These are phyloP conservation scores for Aphelinus certus DNA, from an alignment of 1,140 invertebrate species.

Conservation along the genomic window DNA sequence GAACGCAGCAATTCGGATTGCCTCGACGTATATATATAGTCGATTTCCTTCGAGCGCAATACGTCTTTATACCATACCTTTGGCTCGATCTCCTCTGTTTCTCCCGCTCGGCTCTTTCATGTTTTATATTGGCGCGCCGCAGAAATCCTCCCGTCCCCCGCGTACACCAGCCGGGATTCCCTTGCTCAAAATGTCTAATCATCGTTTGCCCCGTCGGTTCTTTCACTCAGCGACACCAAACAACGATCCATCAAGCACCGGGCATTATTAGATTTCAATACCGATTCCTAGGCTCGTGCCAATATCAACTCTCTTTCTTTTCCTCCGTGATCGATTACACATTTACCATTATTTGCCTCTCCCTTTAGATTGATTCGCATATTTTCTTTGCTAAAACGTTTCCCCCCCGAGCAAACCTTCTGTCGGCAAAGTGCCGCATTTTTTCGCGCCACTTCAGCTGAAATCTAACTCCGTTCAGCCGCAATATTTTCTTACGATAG, in stretches of 20 bases:
- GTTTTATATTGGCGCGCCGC: not conserved
- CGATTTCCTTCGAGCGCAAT: conserved; percentile 41
- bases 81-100: conserved; percentile 27
- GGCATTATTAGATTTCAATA: conserved; percentile 31
- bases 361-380: too few relatives aligned
- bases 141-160: too few relatives aligned
- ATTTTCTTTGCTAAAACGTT: not conserved
- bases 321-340: conserved; percentile 21
- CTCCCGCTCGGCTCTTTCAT: conserved; percentile 19
- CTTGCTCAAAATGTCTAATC: conserved; percentile 45
- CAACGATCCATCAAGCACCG: conserved; percentile 24
- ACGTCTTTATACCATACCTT: conserved; percentile 13
- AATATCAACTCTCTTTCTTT: conserved; percentile 10
- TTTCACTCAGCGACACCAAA: conserved; percentile 30
- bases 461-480: too few relatives aligned
- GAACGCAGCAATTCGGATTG: not conserved
- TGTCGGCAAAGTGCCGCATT: too few relatives aligned
- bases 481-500: too few relatives aligned
- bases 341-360: conserved; percentile 1
- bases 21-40: conserved; percentile 32
- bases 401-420: too few relatives aligned
- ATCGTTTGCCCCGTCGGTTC: conserved; percentile 50
- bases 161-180: not conserved
- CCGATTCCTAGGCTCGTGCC: not conserved
- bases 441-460: too few relatives aligned